Evolutionary conservation across 2,113 vertebrate genomes (phyloP), one percentile per base, ranked within the genome.

Genomic region (Ailurus styani): DNA sequence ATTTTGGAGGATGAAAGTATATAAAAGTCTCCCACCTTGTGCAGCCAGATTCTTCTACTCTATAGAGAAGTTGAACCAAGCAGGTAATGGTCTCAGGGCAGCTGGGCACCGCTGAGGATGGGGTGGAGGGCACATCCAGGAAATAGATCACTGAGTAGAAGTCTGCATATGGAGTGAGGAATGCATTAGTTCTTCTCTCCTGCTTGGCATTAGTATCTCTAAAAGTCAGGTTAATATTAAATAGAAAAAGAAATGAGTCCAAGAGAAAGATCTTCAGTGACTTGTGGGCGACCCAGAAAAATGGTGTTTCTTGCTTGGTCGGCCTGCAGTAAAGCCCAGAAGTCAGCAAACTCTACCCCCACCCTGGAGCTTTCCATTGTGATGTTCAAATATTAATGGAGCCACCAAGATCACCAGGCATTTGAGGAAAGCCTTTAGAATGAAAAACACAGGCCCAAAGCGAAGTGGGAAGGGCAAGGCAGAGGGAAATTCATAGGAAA

Each of bases 101-200:
- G 88, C 42, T 15, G 18, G 45, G 60, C 13, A 37, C 17, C 27
- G 47, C 34, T 75, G n/a, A 82, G 25, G 21, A 93, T 0, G 18
- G 42, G 4, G 27, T 17, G 0, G 3, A 3, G 17, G 0, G 0
- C 10, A 21, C 12, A 75, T n/a, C 42, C 37, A 70, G 70, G 77
- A 45, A 87, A 62, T 2, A 47, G 15, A 25, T 23, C 25, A 27
- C 4, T 93, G 57, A 96, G 13, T 88, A 31, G 52, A 20, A 54
- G 10, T 84, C 18, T 89, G 13, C 7, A 9, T 18, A 17, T 8
- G 7, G 25, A 72, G 9, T 25, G 17, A 83, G 21, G 37, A 95
- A 50, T 27, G 2, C 34, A 12, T 95, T 55, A 55, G 4, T 27
- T 20, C 11, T n/a, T 75, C 37, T 96, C 3, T 52, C 37, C 42